These are phyloP conservation scores for Xestoiulus laeticollis DNA, from an alignment of 2,888 invertebrate species.

Conservation along the genomic window DNA sequence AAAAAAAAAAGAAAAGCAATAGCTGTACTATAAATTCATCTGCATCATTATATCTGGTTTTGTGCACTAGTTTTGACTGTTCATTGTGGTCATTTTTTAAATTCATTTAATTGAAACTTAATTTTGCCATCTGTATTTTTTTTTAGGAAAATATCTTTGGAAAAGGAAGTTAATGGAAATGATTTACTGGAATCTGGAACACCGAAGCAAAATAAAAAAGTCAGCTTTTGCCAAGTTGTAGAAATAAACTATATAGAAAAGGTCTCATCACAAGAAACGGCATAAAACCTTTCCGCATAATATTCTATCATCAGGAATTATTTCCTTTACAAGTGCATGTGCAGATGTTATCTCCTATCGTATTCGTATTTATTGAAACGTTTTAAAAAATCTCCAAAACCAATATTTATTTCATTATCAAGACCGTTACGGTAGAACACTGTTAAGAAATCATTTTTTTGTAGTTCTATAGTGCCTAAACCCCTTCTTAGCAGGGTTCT, in stretches of 20 bases:
- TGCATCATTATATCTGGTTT: too few relatives aligned
- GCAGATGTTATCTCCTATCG: not conserved
- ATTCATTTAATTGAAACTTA: too few relatives aligned
- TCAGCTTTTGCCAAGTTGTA: slow-evolving; percentile 12
- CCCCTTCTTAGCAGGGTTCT: too few relatives aligned
- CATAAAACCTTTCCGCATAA: not conserved
- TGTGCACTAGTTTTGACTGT: too few relatives aligned
- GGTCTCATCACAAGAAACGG: not conserved
- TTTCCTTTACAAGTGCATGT: not conserved
- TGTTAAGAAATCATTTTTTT: too few relatives aligned
- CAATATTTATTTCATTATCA: too few relatives aligned
- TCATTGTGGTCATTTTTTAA: too few relatives aligned
- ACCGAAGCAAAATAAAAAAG: not conserved
- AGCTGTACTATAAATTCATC: too few relatives aligned
- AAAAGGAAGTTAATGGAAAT: not conserved
- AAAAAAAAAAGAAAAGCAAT: too few relatives aligned
- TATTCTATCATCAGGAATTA: not conserved
- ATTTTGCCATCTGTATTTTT: not conserved
- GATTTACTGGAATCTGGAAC: not conserved
- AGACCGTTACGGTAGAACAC: too few relatives aligned
- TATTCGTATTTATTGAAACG: not conserved
- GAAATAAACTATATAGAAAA: not conserved
- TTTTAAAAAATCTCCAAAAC: too few relatives aligned
- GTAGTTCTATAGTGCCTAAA: too few relatives aligned
- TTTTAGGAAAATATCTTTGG: not conserved